Evolutionary conservation across 2,797 vertebrate species (phyloP).

Genomic region (Todus mexicanus): DNA sequence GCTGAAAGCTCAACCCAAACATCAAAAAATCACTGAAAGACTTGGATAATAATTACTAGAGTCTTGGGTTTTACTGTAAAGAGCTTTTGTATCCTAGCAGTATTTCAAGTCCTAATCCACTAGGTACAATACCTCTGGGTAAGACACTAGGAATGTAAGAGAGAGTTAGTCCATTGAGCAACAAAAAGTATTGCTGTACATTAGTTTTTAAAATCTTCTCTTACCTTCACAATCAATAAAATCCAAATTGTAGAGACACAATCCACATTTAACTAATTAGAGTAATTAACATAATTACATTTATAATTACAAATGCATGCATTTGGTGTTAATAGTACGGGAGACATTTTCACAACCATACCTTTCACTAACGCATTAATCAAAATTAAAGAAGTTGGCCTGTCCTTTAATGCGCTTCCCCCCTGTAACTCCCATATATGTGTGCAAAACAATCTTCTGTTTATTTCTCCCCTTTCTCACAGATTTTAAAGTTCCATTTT

Average conservation of each 20-base stretch:
- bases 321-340: background rate
- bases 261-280: conserved; percentile 22
- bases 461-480: background rate
- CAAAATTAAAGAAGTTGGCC: background rate
- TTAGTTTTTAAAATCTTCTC: background rate
- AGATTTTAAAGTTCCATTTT: background rate
- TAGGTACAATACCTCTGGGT: conserved; percentile 55
- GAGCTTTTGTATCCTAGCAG: conserved; percentile 54
- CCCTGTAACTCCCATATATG: background rate
- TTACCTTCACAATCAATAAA: conserved; percentile 43
- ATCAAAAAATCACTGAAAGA: conserved; percentile 67
- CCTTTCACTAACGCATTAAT: background rate
- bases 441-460: background rate
- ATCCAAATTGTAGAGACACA: conserved; percentile 16
- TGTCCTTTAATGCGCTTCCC: background rate
- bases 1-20: conserved; percentile 51
- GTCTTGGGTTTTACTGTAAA: conserved; percentile 66
- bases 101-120: conserved; percentile 74
- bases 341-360: background rate
- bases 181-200: conserved; percentile 17
- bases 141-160: conserved; percentile 6
- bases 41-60: conserved; percentile 66
- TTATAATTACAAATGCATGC: background rate
- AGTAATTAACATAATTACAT: conserved; percentile 35
- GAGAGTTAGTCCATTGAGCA: conserved; percentile 48